Evolutionary conservation across 1,140 invertebrate species (phyloP), one percentile per base, ranked within the genome.

Genomic region (Idris sp.): DNA sequence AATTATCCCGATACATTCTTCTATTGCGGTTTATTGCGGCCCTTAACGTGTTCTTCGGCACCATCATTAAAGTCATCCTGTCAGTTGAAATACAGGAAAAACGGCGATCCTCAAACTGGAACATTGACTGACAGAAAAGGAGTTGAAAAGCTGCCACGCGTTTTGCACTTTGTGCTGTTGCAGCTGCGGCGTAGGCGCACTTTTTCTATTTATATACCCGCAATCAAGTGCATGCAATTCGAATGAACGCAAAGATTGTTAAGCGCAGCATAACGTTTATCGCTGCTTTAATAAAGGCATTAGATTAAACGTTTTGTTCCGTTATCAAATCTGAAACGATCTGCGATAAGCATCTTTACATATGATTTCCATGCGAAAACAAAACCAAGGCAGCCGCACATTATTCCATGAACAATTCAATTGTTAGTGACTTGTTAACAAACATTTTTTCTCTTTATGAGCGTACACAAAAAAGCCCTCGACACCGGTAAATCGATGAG

Each of bases 141-240:
- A 61, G 49, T 51, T 44, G 67, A 22, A 35, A 26, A n/a, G 30
- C 49, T 16, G 28, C 41, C 51, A 15, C 14, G 38, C 13, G 22
- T n/a, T n/a, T n/a, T n/a, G n/a, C n/a, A n/a, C n/a, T n/a, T n/a
- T n/a, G n/a, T n/a, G n/a, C n/a, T n/a, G n/a, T n/a, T n/a, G n/a
- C n/a, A n/a, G n/a, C n/a, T n/a, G n/a, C n/a, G 10, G 43, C 61
- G 54, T 65, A 68, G 46, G 59, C 46, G 65, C 61, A 13, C 40
- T 14, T 25, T 35, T 38, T 59, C 18, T 41, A 9, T 53, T 54
- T 65, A 56, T 69, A 44, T 49, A 35, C 51, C 8, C n/a, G n/a
- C n/a, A n/a, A n/a, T n/a, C n/a, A n/a, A n/a, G 68, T 30, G 59
- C 58, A 72, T 72, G 54, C 48, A 58, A 72, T 58, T 72, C 61